phyloP scores from a whole-genome alignment of 2,797 vertebrate species.

The Zonotrichia albicollis region DNA sequence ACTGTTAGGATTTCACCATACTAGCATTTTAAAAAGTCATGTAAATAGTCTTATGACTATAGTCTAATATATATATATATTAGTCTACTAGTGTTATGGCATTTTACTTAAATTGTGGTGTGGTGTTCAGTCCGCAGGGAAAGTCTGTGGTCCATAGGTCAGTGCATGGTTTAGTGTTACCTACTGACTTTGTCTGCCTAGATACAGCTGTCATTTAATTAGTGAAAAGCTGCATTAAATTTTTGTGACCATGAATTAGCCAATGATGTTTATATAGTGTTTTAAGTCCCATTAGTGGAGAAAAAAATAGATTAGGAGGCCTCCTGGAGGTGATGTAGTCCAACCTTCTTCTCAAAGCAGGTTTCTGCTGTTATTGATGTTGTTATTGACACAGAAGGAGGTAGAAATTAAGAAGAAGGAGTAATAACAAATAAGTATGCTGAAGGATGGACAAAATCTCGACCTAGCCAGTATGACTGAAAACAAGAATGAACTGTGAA shows the following conservation, averaged over 20 bases:
- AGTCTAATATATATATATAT: too few relatives aligned
- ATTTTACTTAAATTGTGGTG: background rate
- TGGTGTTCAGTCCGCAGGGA: background rate
- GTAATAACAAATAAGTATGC: background rate
- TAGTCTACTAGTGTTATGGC: background rate
- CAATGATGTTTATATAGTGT: background rate
- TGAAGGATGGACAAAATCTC: background rate
- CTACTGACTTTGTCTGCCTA: background rate
- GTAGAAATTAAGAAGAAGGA: background rate
- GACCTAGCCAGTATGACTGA: background rate
- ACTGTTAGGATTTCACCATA: background rate
- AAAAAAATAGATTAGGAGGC: background rate
- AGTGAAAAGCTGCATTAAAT: background rate
- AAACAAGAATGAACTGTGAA: background rate
- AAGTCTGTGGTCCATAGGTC: background rate
- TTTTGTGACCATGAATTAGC: background rate
- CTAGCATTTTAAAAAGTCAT: accelerated
- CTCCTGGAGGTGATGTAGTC: background rate
- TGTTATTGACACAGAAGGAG: background rate
- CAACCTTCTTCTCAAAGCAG: background rate
- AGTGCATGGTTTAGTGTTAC: background rate
- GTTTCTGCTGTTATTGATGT: background rate
- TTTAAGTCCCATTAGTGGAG: background rate
- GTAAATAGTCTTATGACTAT: background rate
- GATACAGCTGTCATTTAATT: background rate